A percentile compares a stretch with the other conserved stretches of the same genome.
Conservation (phyloP, 2,797 vertebrate genomes). For the Poecilia gillii region DNA sequence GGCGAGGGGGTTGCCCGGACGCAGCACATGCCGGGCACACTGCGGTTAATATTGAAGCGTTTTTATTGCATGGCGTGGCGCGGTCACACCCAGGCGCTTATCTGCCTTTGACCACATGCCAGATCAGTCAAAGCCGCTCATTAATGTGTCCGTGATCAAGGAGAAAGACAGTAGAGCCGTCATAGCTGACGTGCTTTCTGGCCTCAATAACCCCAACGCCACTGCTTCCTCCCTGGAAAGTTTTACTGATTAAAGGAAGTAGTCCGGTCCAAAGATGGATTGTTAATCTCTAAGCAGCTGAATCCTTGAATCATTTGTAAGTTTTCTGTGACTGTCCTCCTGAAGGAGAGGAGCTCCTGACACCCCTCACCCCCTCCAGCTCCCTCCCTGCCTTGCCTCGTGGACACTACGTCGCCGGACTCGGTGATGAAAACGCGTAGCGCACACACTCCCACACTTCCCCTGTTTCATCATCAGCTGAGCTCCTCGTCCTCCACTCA, state of each 20-base stretch:
- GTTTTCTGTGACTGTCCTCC: conserved; percentile 55
- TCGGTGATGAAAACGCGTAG: conserved; percentile 70
- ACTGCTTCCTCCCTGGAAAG: conserved; percentile 5
- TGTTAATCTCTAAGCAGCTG: conserved; percentile 37
- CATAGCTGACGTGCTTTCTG: conserved; percentile 2
- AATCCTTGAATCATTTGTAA: conserved; percentile 52
- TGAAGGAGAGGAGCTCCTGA: conserved; percentile 54
- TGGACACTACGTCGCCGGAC: conserved; percentile 65
- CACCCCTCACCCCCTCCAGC: neutral
- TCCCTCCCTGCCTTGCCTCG: conserved; percentile 37
- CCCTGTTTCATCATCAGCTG: conserved; percentile 89
- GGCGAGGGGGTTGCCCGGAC: conserved; percentile 47
- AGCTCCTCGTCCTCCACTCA: conserved; percentile 76
- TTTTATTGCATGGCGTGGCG: conserved; percentile 69
- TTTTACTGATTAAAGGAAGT: conserved; percentile 22
- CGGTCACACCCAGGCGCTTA: conserved; percentile 85
- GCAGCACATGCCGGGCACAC: conserved; percentile 48
- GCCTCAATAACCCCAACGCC: conserved; percentile 13
- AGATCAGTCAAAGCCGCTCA: conserved; percentile 69
- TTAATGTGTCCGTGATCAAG: conserved; percentile 26
- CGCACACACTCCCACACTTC: conserved; percentile 81
- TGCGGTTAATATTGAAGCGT: conserved; percentile 58
- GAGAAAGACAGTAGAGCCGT: neutral
- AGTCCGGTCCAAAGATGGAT: conserved; percentile 7
- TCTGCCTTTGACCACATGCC: conserved; percentile 81